Evolutionary conservation across 2,888 invertebrate genomes (phyloP).

Genomic region (Nebria brevicollis): DNA sequence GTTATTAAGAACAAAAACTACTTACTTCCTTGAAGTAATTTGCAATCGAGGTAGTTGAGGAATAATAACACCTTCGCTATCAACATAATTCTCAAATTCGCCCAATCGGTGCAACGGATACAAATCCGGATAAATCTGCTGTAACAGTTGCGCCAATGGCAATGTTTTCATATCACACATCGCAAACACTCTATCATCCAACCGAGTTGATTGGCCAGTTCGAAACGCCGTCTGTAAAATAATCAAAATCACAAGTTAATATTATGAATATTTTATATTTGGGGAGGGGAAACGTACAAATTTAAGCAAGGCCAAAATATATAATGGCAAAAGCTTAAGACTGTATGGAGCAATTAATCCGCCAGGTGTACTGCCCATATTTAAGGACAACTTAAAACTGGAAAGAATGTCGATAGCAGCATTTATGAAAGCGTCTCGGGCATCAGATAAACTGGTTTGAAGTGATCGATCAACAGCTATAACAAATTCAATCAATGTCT

Average conservation of each 20-base stretch:
- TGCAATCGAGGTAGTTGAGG: constrained; percentile 83
- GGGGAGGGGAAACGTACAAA: constrained; percentile 64
- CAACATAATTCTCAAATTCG: constrained; percentile 57
- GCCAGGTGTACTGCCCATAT: constrained; percentile 68
- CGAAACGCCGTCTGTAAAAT: constrained; percentile 83
- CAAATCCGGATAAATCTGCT: constrained; percentile 89
- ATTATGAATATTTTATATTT: too few species aligned
- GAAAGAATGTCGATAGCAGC: constrained; percentile 90
- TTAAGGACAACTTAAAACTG: constrained; percentile 75
- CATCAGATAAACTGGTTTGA: constrained; percentile 87
- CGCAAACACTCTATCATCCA: constrained; percentile 93
- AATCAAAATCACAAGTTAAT: neutral
- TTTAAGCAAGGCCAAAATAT: constrained; percentile 89
- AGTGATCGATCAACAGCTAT: constrained; percentile 90
- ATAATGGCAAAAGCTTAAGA: constrained; percentile 86
- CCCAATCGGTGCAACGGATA: constrained; percentile 85
- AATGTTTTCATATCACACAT: constrained; percentile 94
- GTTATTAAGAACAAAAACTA: too few species aligned
- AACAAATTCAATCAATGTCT: constrained; percentile 38
- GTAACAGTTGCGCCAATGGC: constrained; percentile 83
- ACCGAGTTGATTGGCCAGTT: constrained; percentile 84
- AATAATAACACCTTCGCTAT: constrained; percentile 58
- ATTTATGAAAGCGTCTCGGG: constrained; percentile 95
- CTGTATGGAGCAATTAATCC: constrained; percentile 81
- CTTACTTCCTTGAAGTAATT: constrained; percentile 80